phyloP scores from a whole-genome alignment of 2,888 invertebrate genomes.

The Dione vanillae region DNA sequence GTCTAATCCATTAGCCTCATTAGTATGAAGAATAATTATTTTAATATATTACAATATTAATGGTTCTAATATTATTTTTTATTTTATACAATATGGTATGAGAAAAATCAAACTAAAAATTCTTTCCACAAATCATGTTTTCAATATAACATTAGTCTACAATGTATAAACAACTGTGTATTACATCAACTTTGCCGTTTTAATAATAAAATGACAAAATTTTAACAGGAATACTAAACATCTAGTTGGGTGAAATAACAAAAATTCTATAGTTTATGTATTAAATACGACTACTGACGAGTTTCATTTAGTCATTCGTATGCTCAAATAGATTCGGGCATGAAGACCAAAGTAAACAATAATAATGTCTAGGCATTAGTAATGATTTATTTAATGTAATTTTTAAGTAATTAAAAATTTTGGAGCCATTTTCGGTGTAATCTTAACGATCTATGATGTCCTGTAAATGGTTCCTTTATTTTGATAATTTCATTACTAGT shows the following conservation, averaged over 20 bases:
- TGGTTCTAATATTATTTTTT: too few relatives aligned
- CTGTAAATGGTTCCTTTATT: not conserved
- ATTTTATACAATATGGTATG: not conserved
- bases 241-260: conserved; percentile 35
- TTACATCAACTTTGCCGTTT: conserved; percentile 71
- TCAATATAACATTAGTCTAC: conserved; percentile 49
- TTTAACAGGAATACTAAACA: conserved; percentile 50
- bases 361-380: conserved; percentile 3
- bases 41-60: too few relatives aligned
- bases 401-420: conserved; percentile 1
- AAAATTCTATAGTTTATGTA: conserved; percentile 32
- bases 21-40: too few relatives aligned
- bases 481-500: not conserved
- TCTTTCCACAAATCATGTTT: conserved; percentile 33
- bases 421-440: not conserved
- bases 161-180: conserved; percentile 50
- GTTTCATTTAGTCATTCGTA: conserved; percentile 60
- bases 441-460: not conserved
- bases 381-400: not conserved
- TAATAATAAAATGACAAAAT: conserved; percentile 74
- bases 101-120: conserved; percentile 64
- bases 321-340: conserved; percentile 76
- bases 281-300: conserved; percentile 20
- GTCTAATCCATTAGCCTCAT: too few relatives aligned
- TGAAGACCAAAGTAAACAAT: conserved; percentile 62